phyloP scores from a whole-genome alignment of 2,113 vertebrate genomes.

The Poecile atricapillus region DNA sequence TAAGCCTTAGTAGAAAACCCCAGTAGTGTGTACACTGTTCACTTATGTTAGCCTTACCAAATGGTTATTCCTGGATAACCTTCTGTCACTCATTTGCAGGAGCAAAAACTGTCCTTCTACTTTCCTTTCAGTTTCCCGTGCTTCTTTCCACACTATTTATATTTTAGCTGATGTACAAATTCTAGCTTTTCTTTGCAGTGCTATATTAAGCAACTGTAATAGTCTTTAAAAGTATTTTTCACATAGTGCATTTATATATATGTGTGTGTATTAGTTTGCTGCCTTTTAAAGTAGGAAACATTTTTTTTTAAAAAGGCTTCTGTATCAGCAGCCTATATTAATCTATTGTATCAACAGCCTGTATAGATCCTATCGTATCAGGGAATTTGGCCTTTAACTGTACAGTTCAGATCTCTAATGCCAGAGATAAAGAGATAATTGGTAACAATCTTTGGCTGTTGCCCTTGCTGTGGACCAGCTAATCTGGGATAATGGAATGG shows the following conservation, averaged over 20 bases:
- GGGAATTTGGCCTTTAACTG: not conserved
- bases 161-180: not conserved
- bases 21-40: not conserved
- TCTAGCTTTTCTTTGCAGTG: not conserved
- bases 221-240: not conserved
- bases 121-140: not conserved
- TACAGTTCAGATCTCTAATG: not conserved
- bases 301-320: not conserved
- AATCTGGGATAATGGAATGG: constrained; percentile 10
- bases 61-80: not conserved
- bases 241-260: not conserved
- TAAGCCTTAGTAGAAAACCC: not conserved
- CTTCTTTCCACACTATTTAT: not conserved
- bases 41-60: not conserved
- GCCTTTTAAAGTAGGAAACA: not conserved
- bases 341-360: not conserved
- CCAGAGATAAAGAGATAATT: not conserved
- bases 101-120: not conserved
- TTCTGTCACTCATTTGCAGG: not conserved
- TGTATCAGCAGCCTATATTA: not conserved
- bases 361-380: not conserved
- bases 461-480: constrained; percentile 10
- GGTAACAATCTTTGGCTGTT: not conserved
- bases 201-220: not conserved
- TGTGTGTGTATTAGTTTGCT: not conserved